These are phyloP conservation scores for Mus spretus DNA, from an alignment of 2,797 vertebrate species.

Conservation along the genomic window DNA sequence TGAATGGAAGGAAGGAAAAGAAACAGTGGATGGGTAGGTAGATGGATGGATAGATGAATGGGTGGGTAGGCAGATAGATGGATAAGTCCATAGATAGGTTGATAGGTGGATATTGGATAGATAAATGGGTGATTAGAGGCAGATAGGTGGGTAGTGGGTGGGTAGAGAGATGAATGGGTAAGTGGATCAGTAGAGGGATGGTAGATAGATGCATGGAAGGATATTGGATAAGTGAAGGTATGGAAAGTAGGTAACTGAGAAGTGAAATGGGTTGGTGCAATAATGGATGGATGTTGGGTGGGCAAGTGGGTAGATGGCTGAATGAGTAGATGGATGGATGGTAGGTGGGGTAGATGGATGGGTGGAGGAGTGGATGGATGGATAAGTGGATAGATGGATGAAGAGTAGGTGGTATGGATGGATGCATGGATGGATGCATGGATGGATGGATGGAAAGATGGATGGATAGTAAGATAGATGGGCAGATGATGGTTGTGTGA, in stretches of 20 bases:
- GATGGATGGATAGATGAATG: background rate
- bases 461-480: background rate
- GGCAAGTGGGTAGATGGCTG: background rate
- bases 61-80: background rate
- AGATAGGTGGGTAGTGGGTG: background rate
- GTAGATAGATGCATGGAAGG: background rate
- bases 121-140: background rate
- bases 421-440: too few species aligned
- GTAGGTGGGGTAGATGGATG: background rate
- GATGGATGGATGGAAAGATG: accelerated
- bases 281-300: background rate
- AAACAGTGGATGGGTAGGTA: background rate
- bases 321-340: too few species aligned
- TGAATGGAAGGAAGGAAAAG: background rate
- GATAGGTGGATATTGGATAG: background rate
- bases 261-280: background rate
- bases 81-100: background rate
- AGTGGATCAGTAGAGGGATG: too few species aligned
- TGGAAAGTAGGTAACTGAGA: background rate
- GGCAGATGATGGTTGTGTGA: background rate
- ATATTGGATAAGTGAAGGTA: background rate
- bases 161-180: background rate
- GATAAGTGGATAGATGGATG: background rate
- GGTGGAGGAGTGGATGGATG: background rate
- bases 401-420: background rate